Evolutionary conservation across 2,113 vertebrate genomes (phyloP), one percentile per base, ranked within the genome.

Genomic region (Tetrax tetrax): DNA sequence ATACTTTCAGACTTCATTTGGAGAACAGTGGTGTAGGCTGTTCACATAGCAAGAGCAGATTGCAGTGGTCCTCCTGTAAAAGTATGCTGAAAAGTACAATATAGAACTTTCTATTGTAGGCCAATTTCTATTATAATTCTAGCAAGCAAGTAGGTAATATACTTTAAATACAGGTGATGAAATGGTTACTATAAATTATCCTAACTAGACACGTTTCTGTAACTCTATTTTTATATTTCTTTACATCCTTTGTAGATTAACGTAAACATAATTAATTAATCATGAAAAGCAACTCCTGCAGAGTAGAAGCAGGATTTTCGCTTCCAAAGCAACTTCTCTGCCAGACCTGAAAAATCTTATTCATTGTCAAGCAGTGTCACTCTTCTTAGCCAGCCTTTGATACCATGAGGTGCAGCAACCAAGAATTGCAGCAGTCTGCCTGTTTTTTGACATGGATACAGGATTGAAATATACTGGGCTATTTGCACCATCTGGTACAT

Each of bases 401-500:
- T 97, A 97, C 96, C 89, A 96, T 87, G 94, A 97, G 94, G 95
- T 97, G 69, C 89, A 93, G 96, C 91, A 96, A 87, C 92, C 96
- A 95, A 95, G 98, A 97, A 92, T 37, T 96, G 87, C 88, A 96
- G 94, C 88, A 95, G 96, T 84, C 96, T 95, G 94, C 90, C 90
- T 97, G 82, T 95, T 96, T 95, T 91, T 95, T 97, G 95, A 83
- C 72, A 87, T 86, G 93, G 95, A 96, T 97, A 96, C 86, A 94
- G 90, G 92, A 97, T 89, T 94, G 95, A 97, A 96, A 88, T 95
- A 97, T 92, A 95, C 82, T 94, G 95, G 80, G 83, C 94, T 96
- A 97, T 90, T 97, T 95, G 90, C 84, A 96, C 88, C 95, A 97
- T 96, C 94, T 97, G 95, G 94, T 97, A 96, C 93, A 96, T 96